A percentile compares a stretch with the other conserved stretches of the same genome.
phyloP scores from a whole-genome alignment of 2,888 invertebrate species.

The Unio delphinus region DNA sequence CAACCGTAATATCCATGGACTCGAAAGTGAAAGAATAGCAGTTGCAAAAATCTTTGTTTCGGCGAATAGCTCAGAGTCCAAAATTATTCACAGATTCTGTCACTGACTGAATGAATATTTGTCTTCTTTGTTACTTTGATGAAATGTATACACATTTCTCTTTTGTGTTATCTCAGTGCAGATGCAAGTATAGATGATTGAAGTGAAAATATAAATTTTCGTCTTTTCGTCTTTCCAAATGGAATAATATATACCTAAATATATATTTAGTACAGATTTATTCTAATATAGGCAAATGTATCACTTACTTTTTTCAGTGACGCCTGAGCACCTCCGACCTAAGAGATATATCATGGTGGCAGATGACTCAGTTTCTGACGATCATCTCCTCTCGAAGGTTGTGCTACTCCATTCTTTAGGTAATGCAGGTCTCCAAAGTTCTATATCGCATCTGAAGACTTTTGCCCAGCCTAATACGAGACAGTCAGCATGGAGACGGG shows the following conservation, averaged over 20 bases:
- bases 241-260: neutral
- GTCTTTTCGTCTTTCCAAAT: neutral
- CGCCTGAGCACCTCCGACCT: slow-evolving; percentile 7
- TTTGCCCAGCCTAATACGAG: slow-evolving; percentile 43
- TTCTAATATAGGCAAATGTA: neutral
- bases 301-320: slow-evolving; percentile 2
- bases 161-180: no score
- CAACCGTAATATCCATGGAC: no score
- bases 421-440: slow-evolving; percentile 44
- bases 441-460: slow-evolving; percentile 37
- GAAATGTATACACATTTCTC: no score
- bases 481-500: slow-evolving; percentile 41
- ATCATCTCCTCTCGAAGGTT: slow-evolving; percentile 44
- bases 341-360: slow-evolving; percentile 20
- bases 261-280: no score
- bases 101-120: no score
- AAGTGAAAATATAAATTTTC: no score
- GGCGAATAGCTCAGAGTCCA: no score
- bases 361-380: slow-evolving; percentile 18
- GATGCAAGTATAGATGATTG: no score
- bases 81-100: no score
- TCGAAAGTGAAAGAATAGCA: no score
- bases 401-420: slow-evolving; percentile 48
- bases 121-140: no score
- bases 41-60: no score